Evolutionary conservation across 2,888 invertebrate genomes (phyloP).

Genomic region (Meiosimyza platycephala): DNA sequence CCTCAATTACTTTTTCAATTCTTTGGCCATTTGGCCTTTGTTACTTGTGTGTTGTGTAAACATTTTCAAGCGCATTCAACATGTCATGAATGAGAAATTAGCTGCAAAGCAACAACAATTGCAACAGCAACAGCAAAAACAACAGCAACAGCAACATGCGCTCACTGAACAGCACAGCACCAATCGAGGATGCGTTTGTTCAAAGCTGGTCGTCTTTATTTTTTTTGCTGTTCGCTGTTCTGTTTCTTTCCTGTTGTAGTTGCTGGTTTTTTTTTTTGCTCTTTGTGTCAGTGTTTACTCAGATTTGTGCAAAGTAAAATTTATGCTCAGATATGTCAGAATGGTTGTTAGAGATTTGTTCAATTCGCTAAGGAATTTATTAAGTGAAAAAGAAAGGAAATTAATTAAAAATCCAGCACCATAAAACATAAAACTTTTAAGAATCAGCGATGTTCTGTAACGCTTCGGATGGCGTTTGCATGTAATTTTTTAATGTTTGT

Average conservation of each 20-base stretch:
- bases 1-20: no score
- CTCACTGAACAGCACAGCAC: slow-evolving; percentile 10
- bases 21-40: no score
- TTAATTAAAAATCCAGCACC: no score
- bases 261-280: not conserved
- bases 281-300: slow-evolving; percentile 12
- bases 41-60: slow-evolving; percentile 15
- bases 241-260: slow-evolving; percentile 1
- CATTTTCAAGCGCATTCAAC: slow-evolving; percentile 37
- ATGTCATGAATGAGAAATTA: slow-evolving; percentile 37
- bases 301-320: not conserved
- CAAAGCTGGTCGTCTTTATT: not conserved
- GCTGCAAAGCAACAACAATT: slow-evolving; percentile 21
- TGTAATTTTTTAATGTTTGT: no score
- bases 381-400: not conserved
- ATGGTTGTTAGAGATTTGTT: slow-evolving; percentile 22
- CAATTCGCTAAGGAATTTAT: slow-evolving; percentile 11
- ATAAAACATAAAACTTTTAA: no score
- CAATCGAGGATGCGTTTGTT: not conserved
- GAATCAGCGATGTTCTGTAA: no score
- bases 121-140: slow-evolving; percentile 1
- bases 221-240: not conserved
- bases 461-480: no score
- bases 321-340: slow-evolving; percentile 13
- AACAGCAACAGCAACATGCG: slow-evolving; percentile 9